A percentile compares a stretch with the other conserved stretches of the same genome.
These are phyloP conservation scores for Nymphalis io DNA, from an alignment of 1,140 invertebrate genomes.

Conservation along the genomic window DNA sequence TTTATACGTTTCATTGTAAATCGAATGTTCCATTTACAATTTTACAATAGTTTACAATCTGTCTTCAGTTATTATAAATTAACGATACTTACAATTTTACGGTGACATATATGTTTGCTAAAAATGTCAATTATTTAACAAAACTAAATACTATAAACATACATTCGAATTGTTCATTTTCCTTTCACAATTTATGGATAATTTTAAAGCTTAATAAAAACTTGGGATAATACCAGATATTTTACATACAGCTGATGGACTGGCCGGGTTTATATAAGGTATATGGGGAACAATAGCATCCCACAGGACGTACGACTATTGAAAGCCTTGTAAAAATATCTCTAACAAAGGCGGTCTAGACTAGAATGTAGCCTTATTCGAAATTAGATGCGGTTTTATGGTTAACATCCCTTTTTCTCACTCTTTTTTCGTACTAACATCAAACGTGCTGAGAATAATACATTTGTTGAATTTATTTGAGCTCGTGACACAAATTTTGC, in stretches of 20 bases:
- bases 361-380: slow-evolving; percentile 51
- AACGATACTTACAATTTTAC: too few species aligned
- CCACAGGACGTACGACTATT: slow-evolving; percentile 53
- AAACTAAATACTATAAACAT: too few species aligned
- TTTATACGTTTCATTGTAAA: too few species aligned
- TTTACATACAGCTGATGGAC: slow-evolving; percentile 26
- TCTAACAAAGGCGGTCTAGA: slow-evolving; percentile 62
- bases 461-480: slow-evolving; percentile 10
- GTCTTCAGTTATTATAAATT: too few species aligned
- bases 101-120: too few species aligned
- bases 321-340: slow-evolving; percentile 63
- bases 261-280: slow-evolving; percentile 23
- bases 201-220: slow-evolving; percentile 2
- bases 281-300: slow-evolving; percentile 55
- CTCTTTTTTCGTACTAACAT: slow-evolving; percentile 15
- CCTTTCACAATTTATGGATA: neutral
- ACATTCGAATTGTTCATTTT: neutral
- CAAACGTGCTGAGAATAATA: slow-evolving; percentile 12
- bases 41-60: too few species aligned
- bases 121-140: too few species aligned
- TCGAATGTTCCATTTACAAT: too few species aligned
- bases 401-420: slow-evolving; percentile 10
- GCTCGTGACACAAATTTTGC: slow-evolving; percentile 18
- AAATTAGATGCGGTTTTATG: slow-evolving; percentile 55
- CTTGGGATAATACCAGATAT: slow-evolving; percentile 6